Evolutionary conservation across 1,140 invertebrate species (phyloP), one percentile per base, ranked within the genome.

Genomic region (Tribolium castaneum): DNA sequence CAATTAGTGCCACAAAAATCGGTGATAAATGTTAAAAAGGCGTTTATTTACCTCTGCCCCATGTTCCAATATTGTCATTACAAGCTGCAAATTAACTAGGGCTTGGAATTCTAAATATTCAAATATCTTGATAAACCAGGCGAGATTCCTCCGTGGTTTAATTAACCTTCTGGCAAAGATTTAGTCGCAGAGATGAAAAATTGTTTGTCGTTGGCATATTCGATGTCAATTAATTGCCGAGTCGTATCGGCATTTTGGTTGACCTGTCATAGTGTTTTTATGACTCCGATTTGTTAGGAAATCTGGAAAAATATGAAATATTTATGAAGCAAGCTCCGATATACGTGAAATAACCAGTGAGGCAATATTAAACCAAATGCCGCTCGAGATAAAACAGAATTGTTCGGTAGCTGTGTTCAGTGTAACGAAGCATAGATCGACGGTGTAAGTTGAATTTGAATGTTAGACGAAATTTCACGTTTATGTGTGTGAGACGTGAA

Each of bases 401-500:
- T 66, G 59, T 66, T 66, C 9, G 25, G 59, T 66, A 66, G 59
- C 59, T 59, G 59, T 35, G 30, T 35, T n/a, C 59, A 35, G 59
- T 66, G 59, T 66, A 66, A 66, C 59, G 59, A 66, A 66, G 59
- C 59, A 35, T 66, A 22, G 59, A 30, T 25, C 14, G 10, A 10
- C n/a, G 30, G 30, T 35, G 30, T 66, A 66, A 66, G 59, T 35
- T 66, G 59, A 66, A 66, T 66, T 66, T 66, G 59, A 66, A 66
- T 66, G 54, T 59, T 10, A 22, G 59, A 35, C 59, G 59, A 66
- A 66, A 66, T 66, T 62, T 35, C 59, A 39, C 59, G 30, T 66
- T 66, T 66, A 66, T 66, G 59, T 66, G 59, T 66, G 59, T 66
- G 34, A 66, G 35, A 66, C 59, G 59, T 35, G 59, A 66, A 66